Percentiles rank a stretch among this genome's conserved stretches.
Evolutionary conservation across 2,797 vertebrate genomes (phyloP).

Genomic region (Pangasius mekongensis): DNA sequence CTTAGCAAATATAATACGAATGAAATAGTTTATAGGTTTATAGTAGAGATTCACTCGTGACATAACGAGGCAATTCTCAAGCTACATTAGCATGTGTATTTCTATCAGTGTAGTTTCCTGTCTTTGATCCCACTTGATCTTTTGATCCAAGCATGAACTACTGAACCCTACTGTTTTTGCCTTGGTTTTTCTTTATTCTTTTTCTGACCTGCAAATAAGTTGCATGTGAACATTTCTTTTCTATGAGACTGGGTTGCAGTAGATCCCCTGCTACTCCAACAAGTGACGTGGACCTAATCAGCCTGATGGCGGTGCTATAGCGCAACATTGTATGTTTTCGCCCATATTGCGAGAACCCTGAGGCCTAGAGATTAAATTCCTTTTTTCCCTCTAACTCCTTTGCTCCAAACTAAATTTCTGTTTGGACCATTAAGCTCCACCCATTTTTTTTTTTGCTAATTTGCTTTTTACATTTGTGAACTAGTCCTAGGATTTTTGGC

Average conservation of each 20-base stretch:
- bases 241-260: neutral
- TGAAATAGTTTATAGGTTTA: neutral
- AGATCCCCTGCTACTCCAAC: neutral
- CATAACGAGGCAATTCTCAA: neutral
- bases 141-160: neutral
- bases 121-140: too few species aligned
- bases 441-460: neutral
- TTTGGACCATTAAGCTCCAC: neutral
- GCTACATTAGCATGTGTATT: neutral
- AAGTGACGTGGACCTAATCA: neutral
- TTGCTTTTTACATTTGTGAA: neutral
- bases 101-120: neutral
- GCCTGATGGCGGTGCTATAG: neutral
- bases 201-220: neutral
- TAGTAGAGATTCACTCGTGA: neutral
- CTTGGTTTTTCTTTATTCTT: neutral
- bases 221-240: neutral
- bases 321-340: neutral
- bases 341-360: neutral
- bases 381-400: neutral
- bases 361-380: neutral
- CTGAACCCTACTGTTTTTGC: neutral
- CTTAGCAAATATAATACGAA: neutral
- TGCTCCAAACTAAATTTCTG: neutral
- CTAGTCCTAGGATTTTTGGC: neutral